These are phyloP conservation scores for Xenentodon cancila DNA, from an alignment of 2,797 vertebrate species.

Conservation along the genomic window DNA sequence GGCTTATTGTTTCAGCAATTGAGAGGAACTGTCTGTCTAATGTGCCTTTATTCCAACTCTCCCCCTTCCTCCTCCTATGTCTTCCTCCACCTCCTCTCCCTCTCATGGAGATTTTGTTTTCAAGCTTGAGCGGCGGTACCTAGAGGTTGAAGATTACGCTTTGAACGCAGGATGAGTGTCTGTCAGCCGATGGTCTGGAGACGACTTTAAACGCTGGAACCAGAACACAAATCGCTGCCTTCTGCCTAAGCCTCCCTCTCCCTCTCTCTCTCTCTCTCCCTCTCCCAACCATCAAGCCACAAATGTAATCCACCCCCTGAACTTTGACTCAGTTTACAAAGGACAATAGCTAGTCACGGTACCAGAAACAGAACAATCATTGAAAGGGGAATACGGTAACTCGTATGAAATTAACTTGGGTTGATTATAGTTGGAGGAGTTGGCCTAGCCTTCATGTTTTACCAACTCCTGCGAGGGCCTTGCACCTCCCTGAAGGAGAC, in stretches of 20 bases:
- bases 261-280: constrained; percentile 19
- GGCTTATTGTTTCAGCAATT: constrained; percentile 80
- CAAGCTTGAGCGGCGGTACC: constrained; percentile 66
- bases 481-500: constrained; percentile 36
- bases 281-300: constrained; percentile 12
- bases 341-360: constrained; percentile 46
- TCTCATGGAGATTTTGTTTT: constrained; percentile 67
- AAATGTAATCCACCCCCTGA: constrained; percentile 56
- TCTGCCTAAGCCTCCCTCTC: constrained; percentile 44
- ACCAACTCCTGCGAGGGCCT: constrained; percentile 31
- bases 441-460: constrained; percentile 31
- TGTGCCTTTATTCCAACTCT: constrained; percentile 65
- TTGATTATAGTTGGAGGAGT: constrained; percentile 33
- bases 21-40: constrained; percentile 75
- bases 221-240: constrained; percentile 53
- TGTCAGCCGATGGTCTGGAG: constrained; percentile 63
- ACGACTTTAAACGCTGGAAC: constrained; percentile 34
- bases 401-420: constrained; percentile 30
- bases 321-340: constrained; percentile 58
- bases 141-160: constrained; percentile 75
- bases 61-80: constrained; percentile 6
- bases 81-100: constrained; percentile 52
- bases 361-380: constrained; percentile 35
- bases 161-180: constrained; percentile 66
- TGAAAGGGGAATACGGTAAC: constrained; percentile 13